A percentile compares a stretch with the other conserved stretches of the same genome.
phyloP scores from a whole-genome alignment of 2,888 invertebrate species.

The Calliopum simillimum region DNA sequence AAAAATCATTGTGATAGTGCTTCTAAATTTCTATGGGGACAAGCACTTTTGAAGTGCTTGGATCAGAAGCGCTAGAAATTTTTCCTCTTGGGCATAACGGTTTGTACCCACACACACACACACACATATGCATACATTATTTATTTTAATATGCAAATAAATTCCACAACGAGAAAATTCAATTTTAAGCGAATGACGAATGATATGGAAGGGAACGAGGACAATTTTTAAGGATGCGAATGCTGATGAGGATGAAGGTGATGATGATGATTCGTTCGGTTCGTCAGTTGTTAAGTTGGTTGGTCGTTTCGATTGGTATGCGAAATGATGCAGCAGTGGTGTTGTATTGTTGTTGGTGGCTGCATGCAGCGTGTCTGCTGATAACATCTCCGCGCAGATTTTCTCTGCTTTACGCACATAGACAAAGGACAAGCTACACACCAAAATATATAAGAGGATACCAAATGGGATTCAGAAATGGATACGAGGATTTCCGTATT shows the following conservation, averaged over 20 bases:
- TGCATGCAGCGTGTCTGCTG: conserved; percentile 25
- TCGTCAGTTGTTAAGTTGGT: conserved; percentile 7
- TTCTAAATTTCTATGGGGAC: too few species aligned
- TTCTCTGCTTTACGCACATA: conserved; percentile 41
- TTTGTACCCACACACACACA: conserved; percentile 23
- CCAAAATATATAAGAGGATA: conserved; percentile 28
- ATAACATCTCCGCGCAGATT: conserved; percentile 39
- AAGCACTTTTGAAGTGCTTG: too few species aligned
- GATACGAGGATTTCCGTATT: conserved; percentile 47
- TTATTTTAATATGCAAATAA: conserved; percentile 53
- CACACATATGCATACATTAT: conserved; percentile 38
- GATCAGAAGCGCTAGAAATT: too few species aligned
- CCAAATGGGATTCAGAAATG: conserved; percentile 53
- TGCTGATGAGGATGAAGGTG: conserved; percentile 1
- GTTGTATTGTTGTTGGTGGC: conserved; percentile 11
- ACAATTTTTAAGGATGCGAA: too few species aligned
- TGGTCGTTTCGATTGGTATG: background rate
- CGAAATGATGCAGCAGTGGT: conserved; percentile 14
- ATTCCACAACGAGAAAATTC: conserved; percentile 50
- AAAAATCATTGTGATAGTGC: too few species aligned
- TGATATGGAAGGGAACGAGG: background rate
- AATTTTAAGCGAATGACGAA: conserved; percentile 45
- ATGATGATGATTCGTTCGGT: conserved; percentile 24
- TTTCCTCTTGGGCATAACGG: too few species aligned
- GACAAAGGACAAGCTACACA: conserved; percentile 34